These are phyloP conservation scores for Orthosia gracilis DNA, from an alignment of 2,888 invertebrate species.

Conservation along the genomic window DNA sequence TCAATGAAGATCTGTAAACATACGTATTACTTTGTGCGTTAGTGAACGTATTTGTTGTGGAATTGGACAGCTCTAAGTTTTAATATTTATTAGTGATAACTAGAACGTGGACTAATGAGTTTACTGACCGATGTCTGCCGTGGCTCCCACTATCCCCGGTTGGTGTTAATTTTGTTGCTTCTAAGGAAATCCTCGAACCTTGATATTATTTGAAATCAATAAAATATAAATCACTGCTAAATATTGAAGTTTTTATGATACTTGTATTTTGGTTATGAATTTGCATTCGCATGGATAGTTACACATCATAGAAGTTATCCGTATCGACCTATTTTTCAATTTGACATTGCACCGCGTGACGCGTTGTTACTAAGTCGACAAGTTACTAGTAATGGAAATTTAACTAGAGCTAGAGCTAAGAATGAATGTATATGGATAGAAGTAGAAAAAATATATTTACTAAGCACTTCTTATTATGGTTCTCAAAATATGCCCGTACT, in stretches of 20 bases:
- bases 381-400: conserved; percentile 53
- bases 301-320: conserved; percentile 54
- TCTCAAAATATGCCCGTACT: conserved; percentile 8
- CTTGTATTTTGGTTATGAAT: not conserved
- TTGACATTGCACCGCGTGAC: conserved; percentile 89
- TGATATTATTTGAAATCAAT: conserved; percentile 33
- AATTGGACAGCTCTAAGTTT: conserved; percentile 64
- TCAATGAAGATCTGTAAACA: conserved; percentile 84
- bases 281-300: conserved; percentile 4
- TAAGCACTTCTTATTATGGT: conserved; percentile 38
- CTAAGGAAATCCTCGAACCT: conserved; percentile 12
- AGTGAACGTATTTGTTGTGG: conserved; percentile 64
- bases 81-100: conserved; percentile 76
- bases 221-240: not conserved
- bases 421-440: not conserved
- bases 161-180: conserved; percentile 71
- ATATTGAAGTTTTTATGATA: not conserved
- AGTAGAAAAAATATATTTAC: not conserved
- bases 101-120: conserved; percentile 88
- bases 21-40: conserved; percentile 75
- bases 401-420: not conserved
- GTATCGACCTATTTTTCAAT: conserved; percentile 87
- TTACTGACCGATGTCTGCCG: conserved; percentile 91
- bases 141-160: conserved; percentile 91
- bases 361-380: conserved; percentile 78